Evolutionary conservation across 2,113 vertebrate species (phyloP), one percentile per base, ranked within the genome.

Genomic region (Odontophorus gujanensis): DNA sequence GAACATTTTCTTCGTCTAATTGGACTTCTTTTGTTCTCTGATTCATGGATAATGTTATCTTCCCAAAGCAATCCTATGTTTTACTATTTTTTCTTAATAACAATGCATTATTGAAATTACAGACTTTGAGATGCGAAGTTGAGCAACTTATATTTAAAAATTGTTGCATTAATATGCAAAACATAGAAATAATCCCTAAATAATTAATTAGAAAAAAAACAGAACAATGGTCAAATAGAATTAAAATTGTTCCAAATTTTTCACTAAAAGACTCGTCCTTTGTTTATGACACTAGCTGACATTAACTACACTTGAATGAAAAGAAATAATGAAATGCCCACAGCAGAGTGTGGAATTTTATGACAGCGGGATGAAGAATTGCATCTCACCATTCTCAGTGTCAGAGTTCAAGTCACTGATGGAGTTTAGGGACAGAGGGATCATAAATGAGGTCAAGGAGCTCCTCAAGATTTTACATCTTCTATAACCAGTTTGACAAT

Each of bases 401-500:
- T 85, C 93, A 96, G 65, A 93, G 94, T 93, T 96, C 92, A 95
- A 82, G 72, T 66, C 91, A 95, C 6, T 85, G 89, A 91, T 83
- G 91, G 91, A 95, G 87, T 96, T 96, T 95, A 74, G 92, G 92
- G 89, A 87, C 53, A 51, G 45, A 79, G 43, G 75, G 84, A 87
- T 93, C 89, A 71, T 36, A 85, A 85, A 85, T 66, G n/a, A 94
- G 91, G 94, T 96, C 95, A 95, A 92, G 67, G 67, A 95, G 74
- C 47, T 74, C 67, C 87, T 89, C 84, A 43, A 85, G 75, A 96
- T 85, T 93, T 95, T 91, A 93, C 72, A 77, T 87, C 81, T 92
- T 87, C 81, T 77, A 32, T 5, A n/a, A 89, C 50, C 13, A 82
- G 62, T 24, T 62, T 93, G 92, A 92, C 89, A 96, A 74, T 73